Evolutionary conservation across 2,113 vertebrate genomes (phyloP).

Genomic region (Sebastes schlegelii): DNA sequence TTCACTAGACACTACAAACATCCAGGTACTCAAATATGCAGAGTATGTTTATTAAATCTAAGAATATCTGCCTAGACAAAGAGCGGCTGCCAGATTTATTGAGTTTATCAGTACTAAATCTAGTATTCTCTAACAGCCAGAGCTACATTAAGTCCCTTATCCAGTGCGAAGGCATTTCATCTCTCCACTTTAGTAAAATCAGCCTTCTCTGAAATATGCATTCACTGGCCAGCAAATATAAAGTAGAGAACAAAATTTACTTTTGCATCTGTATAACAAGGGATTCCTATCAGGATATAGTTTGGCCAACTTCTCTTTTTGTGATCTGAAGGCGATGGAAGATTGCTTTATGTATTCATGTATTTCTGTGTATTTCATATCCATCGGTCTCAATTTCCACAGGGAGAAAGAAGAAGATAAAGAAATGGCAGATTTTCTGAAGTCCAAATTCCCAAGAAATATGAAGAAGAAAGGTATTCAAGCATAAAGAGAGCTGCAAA

Average conservation of each 20-base stretch:
- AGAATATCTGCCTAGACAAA: neutral
- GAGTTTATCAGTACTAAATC: conserved; percentile 10
- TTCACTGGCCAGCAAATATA: neutral
- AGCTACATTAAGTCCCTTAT: neutral
- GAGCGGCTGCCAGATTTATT: neutral
- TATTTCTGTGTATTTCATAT: neutral
- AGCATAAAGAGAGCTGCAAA: neutral
- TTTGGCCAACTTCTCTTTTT: neutral
- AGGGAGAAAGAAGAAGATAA: conserved; percentile 92
- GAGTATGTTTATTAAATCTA: neutral
- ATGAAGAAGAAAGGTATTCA: conserved; percentile 79
- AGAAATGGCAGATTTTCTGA: conserved; percentile 92
- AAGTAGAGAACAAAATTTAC: neutral
- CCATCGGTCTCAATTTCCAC: conserved; percentile 4
- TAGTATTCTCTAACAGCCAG: conserved; percentile 13
- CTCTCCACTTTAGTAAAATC: neutral
- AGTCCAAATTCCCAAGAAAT: conserved; percentile 87
- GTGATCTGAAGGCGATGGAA: neutral
- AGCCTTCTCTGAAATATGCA: neutral
- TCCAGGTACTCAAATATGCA: neutral
- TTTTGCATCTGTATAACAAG: neutral
- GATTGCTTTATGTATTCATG: neutral
- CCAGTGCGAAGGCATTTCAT: neutral
- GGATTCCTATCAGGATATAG: neutral
- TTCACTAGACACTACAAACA: neutral